Percentiles rank a stretch among this genome's conserved stretches.
phyloP scores from a whole-genome alignment of 2,113 vertebrate genomes.

The Podarcis cretensis region DNA sequence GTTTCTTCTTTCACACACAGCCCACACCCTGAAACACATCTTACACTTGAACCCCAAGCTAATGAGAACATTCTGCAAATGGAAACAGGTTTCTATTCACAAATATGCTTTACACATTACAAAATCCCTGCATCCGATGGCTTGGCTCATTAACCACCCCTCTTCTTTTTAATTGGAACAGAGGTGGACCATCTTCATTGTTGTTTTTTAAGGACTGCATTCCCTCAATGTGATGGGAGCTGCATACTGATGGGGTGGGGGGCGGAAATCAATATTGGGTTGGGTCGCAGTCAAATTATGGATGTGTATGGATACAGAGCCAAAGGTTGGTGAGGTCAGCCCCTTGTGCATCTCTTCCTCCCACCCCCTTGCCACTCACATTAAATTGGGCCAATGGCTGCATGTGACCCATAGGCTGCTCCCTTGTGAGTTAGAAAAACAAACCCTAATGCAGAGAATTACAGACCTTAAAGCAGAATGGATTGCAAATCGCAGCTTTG shows the following conservation, averaged over 20 bases:
- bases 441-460: background rate
- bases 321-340: too few species aligned
- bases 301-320: too few species aligned
- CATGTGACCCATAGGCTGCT: background rate
- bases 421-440: background rate
- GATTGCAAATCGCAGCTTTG: background rate
- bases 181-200: too few species aligned
- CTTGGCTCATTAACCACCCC: background rate
- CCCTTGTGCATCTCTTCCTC: too few species aligned
- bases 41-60: background rate
- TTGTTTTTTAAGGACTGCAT: too few species aligned
- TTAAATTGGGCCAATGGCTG: too few species aligned
- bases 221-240: too few species aligned
- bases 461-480: background rate
- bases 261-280: too few species aligned
- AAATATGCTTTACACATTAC: background rate
- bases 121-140: background rate
- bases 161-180: background rate
- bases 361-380: too few species aligned
- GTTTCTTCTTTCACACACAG: too few species aligned
- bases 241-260: too few species aligned
- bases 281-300: too few species aligned
- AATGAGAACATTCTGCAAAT: background rate
- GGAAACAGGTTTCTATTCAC: background rate
- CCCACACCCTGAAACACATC: background rate